Percentiles rank a stretch among this genome's conserved stretches.
Evolutionary conservation across 2,797 vertebrate species (phyloP).

Genomic region (Rhadinocentrus ornatus): DNA sequence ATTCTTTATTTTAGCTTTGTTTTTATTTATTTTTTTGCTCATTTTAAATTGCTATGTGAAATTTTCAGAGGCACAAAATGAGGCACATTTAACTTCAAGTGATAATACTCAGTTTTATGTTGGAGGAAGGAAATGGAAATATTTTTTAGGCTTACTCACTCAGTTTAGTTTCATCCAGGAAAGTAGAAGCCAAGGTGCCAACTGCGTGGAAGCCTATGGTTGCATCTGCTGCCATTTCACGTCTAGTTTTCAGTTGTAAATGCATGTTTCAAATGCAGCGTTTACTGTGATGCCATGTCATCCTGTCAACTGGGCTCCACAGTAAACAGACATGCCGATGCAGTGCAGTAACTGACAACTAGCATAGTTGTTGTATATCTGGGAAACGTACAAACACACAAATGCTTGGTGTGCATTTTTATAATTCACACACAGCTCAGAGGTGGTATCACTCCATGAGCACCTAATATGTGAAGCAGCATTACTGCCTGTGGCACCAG

Average conservation of each 20-base stretch:
- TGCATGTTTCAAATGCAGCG: slow-evolving; percentile 54
- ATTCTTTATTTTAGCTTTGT: not conserved
- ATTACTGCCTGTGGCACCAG: slow-evolving; percentile 37
- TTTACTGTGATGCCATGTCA: slow-evolving; percentile 56
- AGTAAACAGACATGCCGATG: slow-evolving; percentile 58
- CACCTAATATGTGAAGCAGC: slow-evolving; percentile 42
- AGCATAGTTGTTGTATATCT: slow-evolving; percentile 32
- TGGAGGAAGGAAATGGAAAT: slow-evolving; percentile 15
- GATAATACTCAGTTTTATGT: slow-evolving; percentile 10
- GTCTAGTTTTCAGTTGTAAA: slow-evolving; percentile 50
- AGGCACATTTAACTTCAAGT: slow-evolving; percentile 19
- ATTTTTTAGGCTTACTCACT: slow-evolving; percentile 12
- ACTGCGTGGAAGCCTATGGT: slow-evolving; percentile 28
- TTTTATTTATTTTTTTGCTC: not conserved
- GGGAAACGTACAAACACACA: slow-evolving; percentile 19
- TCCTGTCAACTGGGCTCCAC: slow-evolving; percentile 46
- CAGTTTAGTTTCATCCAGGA: slow-evolving; percentile 7
- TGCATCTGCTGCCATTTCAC: slow-evolving; percentile 39
- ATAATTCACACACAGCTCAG: slow-evolving; percentile 21
- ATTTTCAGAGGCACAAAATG: slow-evolving; percentile 21
- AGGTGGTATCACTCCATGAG: slow-evolving; percentile 32
- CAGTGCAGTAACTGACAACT: slow-evolving; percentile 36
- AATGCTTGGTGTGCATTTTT: slow-evolving; percentile 43
- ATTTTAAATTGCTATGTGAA: slow-evolving; percentile 23
- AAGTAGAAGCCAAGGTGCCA: slow-evolving; percentile 16